Conservation (phyloP, 2,113 vertebrate genomes). For the Tursiops truncatus region DNA sequence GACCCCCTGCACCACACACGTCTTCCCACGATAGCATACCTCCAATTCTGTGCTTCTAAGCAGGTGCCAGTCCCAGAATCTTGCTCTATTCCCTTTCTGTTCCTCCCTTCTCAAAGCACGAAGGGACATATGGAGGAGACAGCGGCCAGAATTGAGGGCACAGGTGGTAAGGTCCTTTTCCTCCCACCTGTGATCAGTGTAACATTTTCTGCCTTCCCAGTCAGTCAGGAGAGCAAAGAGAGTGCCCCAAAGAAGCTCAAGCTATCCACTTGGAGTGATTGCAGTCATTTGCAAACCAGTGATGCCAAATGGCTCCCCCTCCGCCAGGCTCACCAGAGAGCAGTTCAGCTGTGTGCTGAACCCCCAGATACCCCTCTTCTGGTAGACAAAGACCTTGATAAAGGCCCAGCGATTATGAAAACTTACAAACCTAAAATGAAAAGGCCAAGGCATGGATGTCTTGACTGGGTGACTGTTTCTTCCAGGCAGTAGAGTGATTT, state of each 20-base stretch:
- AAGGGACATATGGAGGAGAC: background rate
- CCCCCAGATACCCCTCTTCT: background rate
- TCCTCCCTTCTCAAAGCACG: background rate
- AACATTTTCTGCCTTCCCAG: background rate
- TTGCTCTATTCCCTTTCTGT: background rate
- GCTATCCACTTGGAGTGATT: background rate
- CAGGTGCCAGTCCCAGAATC: background rate
- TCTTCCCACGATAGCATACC: background rate
- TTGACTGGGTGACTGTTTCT: background rate
- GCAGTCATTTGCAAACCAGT: background rate
- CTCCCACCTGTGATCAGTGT: conserved; percentile 2
- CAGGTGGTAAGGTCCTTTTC: background rate
- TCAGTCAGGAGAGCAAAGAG: background rate
- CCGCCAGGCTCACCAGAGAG: background rate
- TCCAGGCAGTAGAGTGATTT: background rate
- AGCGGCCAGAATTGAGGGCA: background rate
- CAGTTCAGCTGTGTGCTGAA: background rate
- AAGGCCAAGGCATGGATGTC: background rate
- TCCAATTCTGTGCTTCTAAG: background rate
- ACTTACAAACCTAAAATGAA: background rate
- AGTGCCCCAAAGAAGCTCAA: background rate
- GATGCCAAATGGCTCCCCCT: background rate
- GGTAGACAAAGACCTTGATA: background rate
- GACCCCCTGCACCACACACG: background rate
- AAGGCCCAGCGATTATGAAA: background rate